Evolutionary conservation across 1,140 invertebrate genomes (phyloP), one percentile per base, ranked within the genome.

Genomic region (Drosophila ogumai): DNA sequence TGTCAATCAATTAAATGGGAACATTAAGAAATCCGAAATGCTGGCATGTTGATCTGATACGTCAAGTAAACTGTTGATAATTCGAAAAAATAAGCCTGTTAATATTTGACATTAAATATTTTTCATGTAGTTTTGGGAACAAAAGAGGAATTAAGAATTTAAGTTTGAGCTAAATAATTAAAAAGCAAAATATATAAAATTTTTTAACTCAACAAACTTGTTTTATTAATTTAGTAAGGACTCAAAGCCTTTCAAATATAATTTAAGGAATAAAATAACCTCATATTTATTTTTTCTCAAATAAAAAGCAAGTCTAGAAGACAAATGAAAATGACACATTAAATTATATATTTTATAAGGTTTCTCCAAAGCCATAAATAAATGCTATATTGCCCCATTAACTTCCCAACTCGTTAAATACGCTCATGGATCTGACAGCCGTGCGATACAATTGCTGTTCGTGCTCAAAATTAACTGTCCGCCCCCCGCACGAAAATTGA

Each of bases 361-460:
- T 44, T 44, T 41, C 12, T 17, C 4, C 44, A 25, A 15, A 17
- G 5, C 36, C 17, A 49, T 49, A 44, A 32, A 22, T 40, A 22
- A 25, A n/a, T 38, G n/a, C 15, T 17, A 60, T 41, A 64, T 32
- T 36, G 34, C 32, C 65, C 65, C 50, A 71, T 47, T 40, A 58
- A 66, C 38, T 22, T 19, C 17, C 43, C 17, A 13, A 15, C 34
- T 19, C 43, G 49, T 58, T 46, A 49, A 49, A 57, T 47, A 8
- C 40, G 12, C 9, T 49, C 44, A 25, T 72, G 67, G 43, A 40
- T 63, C 40, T 63, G 71, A 74, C 71, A 74, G 67, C 40, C 68
- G 50, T 46, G 17, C 47, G 63, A 76, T 76, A 76, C 74, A 77
- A 77, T 77, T 77, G 74, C 36, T 72, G 49, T 77, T 77, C 61